phyloP scores from a whole-genome alignment of 2,113 vertebrate genomes.

The Maccullochella peelii region DNA sequence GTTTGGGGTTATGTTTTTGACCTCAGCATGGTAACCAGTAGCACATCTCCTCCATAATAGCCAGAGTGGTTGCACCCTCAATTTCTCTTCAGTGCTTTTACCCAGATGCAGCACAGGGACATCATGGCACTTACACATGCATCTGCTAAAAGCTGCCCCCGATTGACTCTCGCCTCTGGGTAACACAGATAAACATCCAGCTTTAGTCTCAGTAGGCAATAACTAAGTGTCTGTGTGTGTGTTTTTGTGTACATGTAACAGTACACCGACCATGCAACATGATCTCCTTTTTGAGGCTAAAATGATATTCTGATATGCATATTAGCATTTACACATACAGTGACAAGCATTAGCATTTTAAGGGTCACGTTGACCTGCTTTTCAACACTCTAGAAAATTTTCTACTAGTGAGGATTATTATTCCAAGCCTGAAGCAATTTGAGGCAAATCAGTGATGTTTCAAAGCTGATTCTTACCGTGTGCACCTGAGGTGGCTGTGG shows the following conservation, averaged over 20 bases:
- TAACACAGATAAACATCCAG: slow-evolving; percentile 76
- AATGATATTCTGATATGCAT: slow-evolving; percentile 6
- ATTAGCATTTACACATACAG: background rate
- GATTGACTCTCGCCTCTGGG: slow-evolving; percentile 73
- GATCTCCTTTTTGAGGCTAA: slow-evolving; percentile 36
- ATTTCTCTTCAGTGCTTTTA: slow-evolving; percentile 66
- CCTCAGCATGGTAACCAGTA: slow-evolving; percentile 44
- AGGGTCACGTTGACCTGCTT: slow-evolving; percentile 61
- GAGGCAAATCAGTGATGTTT: slow-evolving; percentile 51
- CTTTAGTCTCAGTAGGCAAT: slow-evolving; percentile 51
- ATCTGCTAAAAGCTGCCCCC: slow-evolving; percentile 82
- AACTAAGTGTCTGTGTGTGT: slow-evolving; percentile 14
- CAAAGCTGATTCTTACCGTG: slow-evolving; percentile 36
- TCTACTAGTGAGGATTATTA: slow-evolving; percentile 31
- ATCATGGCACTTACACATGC: slow-evolving; percentile 61
- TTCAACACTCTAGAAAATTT: slow-evolving; percentile 34
- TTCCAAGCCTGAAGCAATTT: slow-evolving; percentile 57
- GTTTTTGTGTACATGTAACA: slow-evolving; percentile 15
- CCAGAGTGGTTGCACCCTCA: slow-evolving; percentile 56
- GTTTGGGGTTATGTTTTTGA: slow-evolving; percentile 33
- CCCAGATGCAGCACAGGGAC: slow-evolving; percentile 62
- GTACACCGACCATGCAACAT: slow-evolving; percentile 3
- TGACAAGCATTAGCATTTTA: slow-evolving; percentile 49
- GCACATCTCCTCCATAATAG: slow-evolving; percentile 46
- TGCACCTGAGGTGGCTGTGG: slow-evolving; percentile 54